A percentile compares a stretch with the other conserved stretches of the same genome.
Conservation (phyloP, 2,113 vertebrate genomes). For the Parotia lawesii region DNA sequence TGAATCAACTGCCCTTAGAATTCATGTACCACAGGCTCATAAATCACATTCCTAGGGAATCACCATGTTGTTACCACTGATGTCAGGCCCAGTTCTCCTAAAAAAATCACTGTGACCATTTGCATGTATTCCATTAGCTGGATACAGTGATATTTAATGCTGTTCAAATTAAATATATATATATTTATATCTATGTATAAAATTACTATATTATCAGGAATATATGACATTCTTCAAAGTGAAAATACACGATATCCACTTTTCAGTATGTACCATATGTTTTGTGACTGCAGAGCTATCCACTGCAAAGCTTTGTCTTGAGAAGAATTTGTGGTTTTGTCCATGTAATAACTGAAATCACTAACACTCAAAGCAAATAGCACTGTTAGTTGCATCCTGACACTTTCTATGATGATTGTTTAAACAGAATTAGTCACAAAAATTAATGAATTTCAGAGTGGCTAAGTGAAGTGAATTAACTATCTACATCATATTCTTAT, state of each 20-base stretch:
- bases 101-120: background rate
- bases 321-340: background rate
- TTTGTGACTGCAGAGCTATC: background rate
- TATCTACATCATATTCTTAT: background rate
- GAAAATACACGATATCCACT: background rate
- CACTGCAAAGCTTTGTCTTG: background rate
- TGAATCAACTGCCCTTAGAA: background rate
- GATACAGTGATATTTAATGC: background rate
- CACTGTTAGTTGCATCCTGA: background rate
- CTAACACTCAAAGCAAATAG: background rate
- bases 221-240: background rate
- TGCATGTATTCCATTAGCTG: background rate
- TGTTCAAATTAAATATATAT: background rate
- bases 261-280: background rate
- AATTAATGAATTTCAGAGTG: background rate
- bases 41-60: background rate
- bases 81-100: background rate
- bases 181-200: fast-evolving
- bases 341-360: background rate
- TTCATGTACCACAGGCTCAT: background rate
- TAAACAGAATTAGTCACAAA: background rate
- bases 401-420: background rate
- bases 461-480: background rate
- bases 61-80: background rate
- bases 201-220: background rate